Base-by-base conservation (phyloP, 2,113 vertebrate species). In the Callipepla californica region DNA sequence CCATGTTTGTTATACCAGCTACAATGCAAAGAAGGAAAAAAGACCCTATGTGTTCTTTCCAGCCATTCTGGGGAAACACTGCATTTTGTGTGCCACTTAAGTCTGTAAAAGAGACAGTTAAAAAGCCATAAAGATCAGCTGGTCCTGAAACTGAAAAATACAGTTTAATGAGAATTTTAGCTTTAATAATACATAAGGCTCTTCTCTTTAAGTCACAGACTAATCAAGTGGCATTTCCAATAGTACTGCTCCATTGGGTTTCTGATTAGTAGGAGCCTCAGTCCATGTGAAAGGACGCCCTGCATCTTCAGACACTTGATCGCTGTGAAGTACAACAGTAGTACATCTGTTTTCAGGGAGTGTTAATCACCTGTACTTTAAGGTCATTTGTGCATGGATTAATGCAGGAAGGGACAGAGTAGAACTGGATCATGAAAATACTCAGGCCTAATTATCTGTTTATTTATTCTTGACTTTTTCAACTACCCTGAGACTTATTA, bases 121-220 rank as follows among this genome's bases (percentile, higher is more conserved):
- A 74, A 92, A 91, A 77, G 78, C 67, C 9, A 5, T 73, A 58
- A 70, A 61, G 55, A 93, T 81, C 53, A 76, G 17, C 53, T 75
- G 82, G 55, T 89, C 58, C 58, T 40, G 69, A 8, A 55, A 63
- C 50, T 55, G 85, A 91, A 91, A 93, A 87, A 87, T 85, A 69
- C 38, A 89, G 72, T 74, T 70, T 94, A 93, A 96, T 94, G 89
- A 93, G 72, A 90, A 73, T 73, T 92, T 92, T 91, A 82, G 32
- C 82, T 92, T 94, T 87, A 96, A 87, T 91, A 95, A 92, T 87
- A 91, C 85, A 95, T 95, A 85, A 93, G 51, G 32, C 32, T 77
- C 59, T 89, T 91, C 75, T 94, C 12, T 59, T 89, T 80, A 38
- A 95, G 85, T 89, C 75, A 74, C 51, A 82, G 78, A 36, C 68